Conservation (phyloP, 2,888 invertebrate genomes). For the Terebella lapidaria region DNA sequence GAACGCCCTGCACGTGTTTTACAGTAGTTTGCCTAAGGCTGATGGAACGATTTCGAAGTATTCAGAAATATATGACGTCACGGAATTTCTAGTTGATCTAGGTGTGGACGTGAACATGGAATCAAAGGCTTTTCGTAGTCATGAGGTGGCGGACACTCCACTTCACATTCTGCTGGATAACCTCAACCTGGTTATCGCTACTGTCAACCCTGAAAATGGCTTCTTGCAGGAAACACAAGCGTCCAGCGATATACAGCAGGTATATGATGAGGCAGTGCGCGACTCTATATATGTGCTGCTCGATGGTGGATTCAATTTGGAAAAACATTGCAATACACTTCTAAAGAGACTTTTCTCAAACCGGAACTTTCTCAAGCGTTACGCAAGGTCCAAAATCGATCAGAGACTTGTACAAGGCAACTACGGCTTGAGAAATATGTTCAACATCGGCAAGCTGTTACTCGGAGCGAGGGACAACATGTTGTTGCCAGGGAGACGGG, state of each 20-base stretch:
- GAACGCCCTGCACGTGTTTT: constrained; percentile 1
- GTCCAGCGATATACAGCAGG: not conserved
- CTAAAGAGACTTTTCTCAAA: not conserved
- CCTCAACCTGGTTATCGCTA: not conserved
- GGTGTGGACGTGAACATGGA: constrained; percentile 1
- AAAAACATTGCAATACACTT: not conserved
- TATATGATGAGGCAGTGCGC: not conserved
- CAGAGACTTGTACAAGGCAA: not conserved
- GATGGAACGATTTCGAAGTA: not conserved
- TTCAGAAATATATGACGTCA: not conserved
- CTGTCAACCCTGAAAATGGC: not conserved
- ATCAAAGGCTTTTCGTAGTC: not conserved
- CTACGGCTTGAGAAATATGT: not conserved
- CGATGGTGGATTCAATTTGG: not conserved
- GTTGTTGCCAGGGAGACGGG: not conserved
- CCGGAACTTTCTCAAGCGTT: not conserved
- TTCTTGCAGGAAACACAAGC: not conserved
- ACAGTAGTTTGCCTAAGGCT: not conserved
- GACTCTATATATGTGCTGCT: not conserved
- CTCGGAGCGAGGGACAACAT: not conserved
- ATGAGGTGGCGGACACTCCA: not conserved
- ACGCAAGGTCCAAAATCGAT: not conserved
- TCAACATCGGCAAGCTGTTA: not conserved
- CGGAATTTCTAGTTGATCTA: not conserved
- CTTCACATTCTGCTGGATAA: not conserved